These are phyloP conservation scores for Laticauda laticaudata DNA, from an alignment of 2,113 vertebrate species.

Conservation along the genomic window DNA sequence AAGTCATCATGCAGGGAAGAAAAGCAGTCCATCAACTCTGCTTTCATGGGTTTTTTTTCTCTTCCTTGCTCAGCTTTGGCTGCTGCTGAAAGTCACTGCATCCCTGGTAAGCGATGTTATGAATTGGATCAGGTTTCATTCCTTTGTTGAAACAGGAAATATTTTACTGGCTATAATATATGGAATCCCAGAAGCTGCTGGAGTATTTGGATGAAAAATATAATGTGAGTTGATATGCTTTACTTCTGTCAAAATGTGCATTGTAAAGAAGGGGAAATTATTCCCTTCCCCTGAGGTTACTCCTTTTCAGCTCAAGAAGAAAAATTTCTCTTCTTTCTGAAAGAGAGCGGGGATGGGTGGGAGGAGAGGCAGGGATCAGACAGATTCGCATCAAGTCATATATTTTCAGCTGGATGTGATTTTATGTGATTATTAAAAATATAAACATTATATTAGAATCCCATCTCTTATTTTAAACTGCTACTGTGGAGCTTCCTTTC, in stretches of 20 bases:
- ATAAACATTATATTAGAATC: not conserved
- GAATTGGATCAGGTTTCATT: conserved; percentile 18
- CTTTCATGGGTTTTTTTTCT: not conserved
- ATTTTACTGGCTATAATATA: not conserved
- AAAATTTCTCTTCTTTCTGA: not conserved
- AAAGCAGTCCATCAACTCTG: not conserved
- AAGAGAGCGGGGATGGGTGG: not conserved
- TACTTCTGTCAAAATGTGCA: conserved; percentile 7
- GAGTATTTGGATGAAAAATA: not conserved
- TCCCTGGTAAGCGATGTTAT: conserved; percentile 21
- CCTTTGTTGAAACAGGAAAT: not conserved
- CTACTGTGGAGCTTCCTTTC: not conserved
- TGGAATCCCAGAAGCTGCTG: not conserved
- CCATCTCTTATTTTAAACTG: not conserved
- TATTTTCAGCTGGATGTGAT: not conserved
- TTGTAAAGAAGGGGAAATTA: not conserved
- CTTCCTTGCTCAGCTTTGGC: not conserved
- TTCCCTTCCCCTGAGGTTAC: not conserved
- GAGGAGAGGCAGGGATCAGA: not conserved
- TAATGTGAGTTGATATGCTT: not conserved
- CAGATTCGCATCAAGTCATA: not conserved
- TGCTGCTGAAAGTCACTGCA: not conserved
- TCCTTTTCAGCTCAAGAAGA: not conserved
- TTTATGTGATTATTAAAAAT: not conserved
- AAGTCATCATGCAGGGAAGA: not conserved